Evolutionary conservation across 2,797 vertebrate genomes (phyloP).

Genomic region (Scomberomorus guttatus): DNA sequence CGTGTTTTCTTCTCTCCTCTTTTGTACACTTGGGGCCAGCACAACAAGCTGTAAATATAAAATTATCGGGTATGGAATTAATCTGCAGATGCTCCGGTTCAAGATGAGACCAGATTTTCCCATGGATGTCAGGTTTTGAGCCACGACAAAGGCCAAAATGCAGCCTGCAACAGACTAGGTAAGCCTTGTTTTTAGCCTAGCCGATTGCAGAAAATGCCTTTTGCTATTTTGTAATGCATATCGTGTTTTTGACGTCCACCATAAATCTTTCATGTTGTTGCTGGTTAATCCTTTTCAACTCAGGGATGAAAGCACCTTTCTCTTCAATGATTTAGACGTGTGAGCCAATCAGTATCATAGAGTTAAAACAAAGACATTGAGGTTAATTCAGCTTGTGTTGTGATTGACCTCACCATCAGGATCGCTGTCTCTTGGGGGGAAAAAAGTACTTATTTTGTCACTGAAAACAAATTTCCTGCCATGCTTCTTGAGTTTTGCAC

Average conservation of each 20-base stretch:
- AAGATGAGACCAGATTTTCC: too few species aligned
- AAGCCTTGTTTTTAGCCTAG: too few species aligned
- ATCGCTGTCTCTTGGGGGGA: background rate
- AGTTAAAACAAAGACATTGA: background rate
- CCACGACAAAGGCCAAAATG: too few species aligned
- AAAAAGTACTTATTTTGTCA: background rate
- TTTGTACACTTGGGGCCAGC: too few species aligned
- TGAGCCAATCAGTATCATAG: background rate
- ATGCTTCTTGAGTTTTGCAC: background rate
- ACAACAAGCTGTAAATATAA: too few species aligned
- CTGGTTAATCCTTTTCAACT: conserved; percentile 6
- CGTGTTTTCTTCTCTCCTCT: too few species aligned
- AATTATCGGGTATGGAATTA: too few species aligned
- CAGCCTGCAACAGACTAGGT: too few species aligned
- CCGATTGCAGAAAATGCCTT: too few species aligned
- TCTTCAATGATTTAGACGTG: background rate
- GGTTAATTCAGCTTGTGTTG: conserved; percentile 7
- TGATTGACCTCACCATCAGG: background rate
- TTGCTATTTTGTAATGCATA: too few species aligned
- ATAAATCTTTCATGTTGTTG: conserved; percentile 31
- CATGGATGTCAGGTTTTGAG: too few species aligned
- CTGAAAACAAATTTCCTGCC: conserved; percentile 4
- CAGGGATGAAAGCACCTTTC: conserved; percentile 30
- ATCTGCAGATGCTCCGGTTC: too few species aligned
- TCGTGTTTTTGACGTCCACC: conserved; percentile 23